Evolutionary conservation across 1,140 invertebrate genomes (phyloP).

Genomic region (Anagrus nilaparvatae): DNA sequence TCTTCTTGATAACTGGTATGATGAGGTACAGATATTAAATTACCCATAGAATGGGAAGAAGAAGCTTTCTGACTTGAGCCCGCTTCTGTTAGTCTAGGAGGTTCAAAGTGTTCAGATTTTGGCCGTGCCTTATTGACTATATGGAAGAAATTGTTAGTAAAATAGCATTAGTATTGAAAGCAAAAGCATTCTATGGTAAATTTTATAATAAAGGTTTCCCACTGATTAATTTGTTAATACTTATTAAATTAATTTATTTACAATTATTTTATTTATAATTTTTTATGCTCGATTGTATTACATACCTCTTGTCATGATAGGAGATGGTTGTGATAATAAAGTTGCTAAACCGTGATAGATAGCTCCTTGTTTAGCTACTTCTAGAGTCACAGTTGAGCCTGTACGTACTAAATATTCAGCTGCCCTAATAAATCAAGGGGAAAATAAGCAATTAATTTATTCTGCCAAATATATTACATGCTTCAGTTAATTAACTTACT

Average conservation of each 20-base stretch:
- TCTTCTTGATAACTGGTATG: slow-evolving; percentile 27
- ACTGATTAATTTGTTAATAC: background rate
- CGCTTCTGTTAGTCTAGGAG: slow-evolving; percentile 23
- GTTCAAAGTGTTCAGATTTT: slow-evolving; percentile 39
- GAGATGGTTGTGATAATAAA: slow-evolving; percentile 81
- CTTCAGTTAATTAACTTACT: slow-evolving; percentile 51
- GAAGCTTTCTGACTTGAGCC: slow-evolving; percentile 17
- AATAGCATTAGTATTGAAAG: slow-evolving; percentile 41
- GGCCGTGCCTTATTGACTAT: slow-evolving; percentile 38
- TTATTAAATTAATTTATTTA: background rate
- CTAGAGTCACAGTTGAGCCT: slow-evolving; percentile 83
- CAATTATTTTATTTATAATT: background rate
- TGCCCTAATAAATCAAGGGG: slow-evolving; percentile 50
- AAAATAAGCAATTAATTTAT: background rate
- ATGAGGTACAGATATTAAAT: slow-evolving; percentile 34
- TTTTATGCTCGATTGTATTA: slow-evolving; percentile 16
- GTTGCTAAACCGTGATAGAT: slow-evolving; percentile 93
- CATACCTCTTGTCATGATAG: slow-evolving; percentile 72
- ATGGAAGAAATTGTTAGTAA: slow-evolving; percentile 34
- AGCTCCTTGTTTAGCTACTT: slow-evolving; percentile 95
- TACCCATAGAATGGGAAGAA: slow-evolving; percentile 39
- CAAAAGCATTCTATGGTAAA: too few species aligned
- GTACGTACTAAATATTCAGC: slow-evolving; percentile 93
- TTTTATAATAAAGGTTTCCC: too few species aligned
- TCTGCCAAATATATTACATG: background rate